Percentiles rank a stretch among this genome's conserved stretches.
phyloP scores from a whole-genome alignment of 2,797 vertebrate species.

The Mormyrops boulengeri region DNA sequence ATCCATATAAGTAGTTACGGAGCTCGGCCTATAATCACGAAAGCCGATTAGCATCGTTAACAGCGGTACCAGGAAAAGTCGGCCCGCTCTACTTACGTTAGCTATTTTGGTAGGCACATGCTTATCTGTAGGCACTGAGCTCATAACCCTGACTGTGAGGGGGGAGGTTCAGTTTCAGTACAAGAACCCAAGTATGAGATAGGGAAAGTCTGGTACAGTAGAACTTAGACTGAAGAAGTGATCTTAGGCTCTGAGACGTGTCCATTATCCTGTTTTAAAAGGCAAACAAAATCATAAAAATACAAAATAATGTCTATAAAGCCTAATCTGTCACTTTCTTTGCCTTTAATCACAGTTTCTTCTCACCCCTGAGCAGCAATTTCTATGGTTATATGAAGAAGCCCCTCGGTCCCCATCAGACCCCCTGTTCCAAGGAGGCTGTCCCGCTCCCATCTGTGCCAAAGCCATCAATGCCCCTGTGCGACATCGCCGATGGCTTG shows the following conservation, averaged over 20 bases:
- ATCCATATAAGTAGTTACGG: conserved; percentile 20
- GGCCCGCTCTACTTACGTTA: neutral
- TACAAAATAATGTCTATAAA: neutral
- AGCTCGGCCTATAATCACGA: neutral
- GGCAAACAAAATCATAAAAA: neutral
- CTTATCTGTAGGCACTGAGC: neutral
- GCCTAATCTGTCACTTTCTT: neutral
- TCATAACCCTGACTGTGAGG: neutral
- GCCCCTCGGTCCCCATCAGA: neutral
- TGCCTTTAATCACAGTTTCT: neutral
- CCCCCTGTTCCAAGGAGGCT: neutral
- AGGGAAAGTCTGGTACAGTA: neutral
- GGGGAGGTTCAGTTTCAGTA: neutral
- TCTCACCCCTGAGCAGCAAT: neutral
- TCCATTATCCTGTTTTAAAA: neutral
- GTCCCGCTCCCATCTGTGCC: neutral
- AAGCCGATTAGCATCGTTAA: conserved; percentile 14
- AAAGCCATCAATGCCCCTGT: neutral
- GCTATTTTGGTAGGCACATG: neutral
- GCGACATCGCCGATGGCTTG: neutral
- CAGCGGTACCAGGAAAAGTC: neutral
- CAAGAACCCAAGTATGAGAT: neutral
- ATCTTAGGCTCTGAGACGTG: neutral
- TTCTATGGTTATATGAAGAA: neutral
- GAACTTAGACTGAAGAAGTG: neutral